Conservation (phyloP, 2,888 invertebrate genomes). For the Emesis furor region DNA sequence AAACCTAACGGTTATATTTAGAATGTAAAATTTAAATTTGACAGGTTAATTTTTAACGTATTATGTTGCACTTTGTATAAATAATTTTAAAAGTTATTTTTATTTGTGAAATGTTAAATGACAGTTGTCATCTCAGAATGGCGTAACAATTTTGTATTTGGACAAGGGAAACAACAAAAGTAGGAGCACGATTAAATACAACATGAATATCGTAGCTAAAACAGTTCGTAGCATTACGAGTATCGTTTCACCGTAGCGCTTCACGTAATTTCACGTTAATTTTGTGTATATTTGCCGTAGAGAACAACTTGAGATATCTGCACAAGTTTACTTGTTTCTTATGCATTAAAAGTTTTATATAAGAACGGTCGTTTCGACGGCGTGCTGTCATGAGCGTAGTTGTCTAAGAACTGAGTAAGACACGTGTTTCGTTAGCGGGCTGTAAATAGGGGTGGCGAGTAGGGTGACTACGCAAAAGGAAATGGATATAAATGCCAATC, state of each 20-base stretch:
- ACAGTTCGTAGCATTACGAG: slow-evolving; percentile 80
- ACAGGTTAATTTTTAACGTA: not conserved
- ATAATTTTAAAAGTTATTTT: not conserved
- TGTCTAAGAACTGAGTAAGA: slow-evolving; percentile 37
- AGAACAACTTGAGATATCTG: not conserved
- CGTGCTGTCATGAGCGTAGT: slow-evolving; percentile 43
- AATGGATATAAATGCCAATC: slow-evolving; percentile 21
- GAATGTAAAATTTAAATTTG: not conserved
- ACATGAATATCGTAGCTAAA: slow-evolving; percentile 84
- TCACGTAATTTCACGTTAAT: slow-evolving; percentile 11
- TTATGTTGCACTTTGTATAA: not conserved
- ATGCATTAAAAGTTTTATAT: slow-evolving; percentile 1
- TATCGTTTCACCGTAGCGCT: slow-evolving; percentile 5
- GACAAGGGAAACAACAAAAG: slow-evolving; percentile 87
- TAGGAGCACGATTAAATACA: slow-evolving; percentile 85
- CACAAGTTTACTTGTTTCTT: not conserved
- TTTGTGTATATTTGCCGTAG: not conserved
- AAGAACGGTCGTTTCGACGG: not conserved
- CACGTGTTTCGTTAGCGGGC: slow-evolving; percentile 39
- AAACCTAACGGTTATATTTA: not conserved
- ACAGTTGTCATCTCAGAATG: not conserved
- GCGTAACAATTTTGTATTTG: slow-evolving; percentile 80
- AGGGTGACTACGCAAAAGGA: slow-evolving; percentile 11
- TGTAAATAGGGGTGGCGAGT: slow-evolving; percentile 33
- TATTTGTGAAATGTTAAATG: too few species aligned